Conservation (phyloP, 37 sponge, comb jelly and placozoan species). For the Eunapius fragilis region DNA sequence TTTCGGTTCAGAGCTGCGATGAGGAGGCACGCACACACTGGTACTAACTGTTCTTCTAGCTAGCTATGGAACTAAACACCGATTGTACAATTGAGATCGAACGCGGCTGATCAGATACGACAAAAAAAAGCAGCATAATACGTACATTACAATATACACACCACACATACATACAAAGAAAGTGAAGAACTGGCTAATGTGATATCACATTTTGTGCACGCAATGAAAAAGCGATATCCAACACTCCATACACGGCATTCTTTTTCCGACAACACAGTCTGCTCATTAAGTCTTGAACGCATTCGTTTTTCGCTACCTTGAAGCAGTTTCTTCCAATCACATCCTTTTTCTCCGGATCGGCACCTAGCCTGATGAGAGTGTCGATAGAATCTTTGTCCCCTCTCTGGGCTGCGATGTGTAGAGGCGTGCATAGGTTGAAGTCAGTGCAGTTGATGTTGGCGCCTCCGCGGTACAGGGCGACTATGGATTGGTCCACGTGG, state of each 20-base stretch:
- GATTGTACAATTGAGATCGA: too few species aligned
- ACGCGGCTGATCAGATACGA: too few species aligned
- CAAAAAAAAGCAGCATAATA: too few species aligned
- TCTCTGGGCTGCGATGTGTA: slow-evolving; percentile 69
- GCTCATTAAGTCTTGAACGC: slow-evolving; percentile 19
- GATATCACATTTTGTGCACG: neutral
- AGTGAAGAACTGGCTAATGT: neutral
- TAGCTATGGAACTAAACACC: too few species aligned
- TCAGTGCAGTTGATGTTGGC: slow-evolving; percentile 52
- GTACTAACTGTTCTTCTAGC: too few species aligned
- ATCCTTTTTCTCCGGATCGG: slow-evolving; percentile 49
- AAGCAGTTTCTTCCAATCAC: slow-evolving; percentile 48
- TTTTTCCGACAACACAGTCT: slow-evolving; percentile 9
- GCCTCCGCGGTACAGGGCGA: slow-evolving; percentile 46
- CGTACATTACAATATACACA: too few species aligned
- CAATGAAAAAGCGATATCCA: slow-evolving; percentile 2
- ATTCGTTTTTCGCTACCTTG: slow-evolving; percentile 37
- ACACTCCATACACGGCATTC: slow-evolving; percentile 36
- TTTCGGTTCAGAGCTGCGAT: too few species aligned
- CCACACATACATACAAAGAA: too few species aligned
- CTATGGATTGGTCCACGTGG: slow-evolving; percentile 44
- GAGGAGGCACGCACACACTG: too few species aligned
- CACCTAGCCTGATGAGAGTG: slow-evolving; percentile 61
- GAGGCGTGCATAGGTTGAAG: slow-evolving; percentile 67
- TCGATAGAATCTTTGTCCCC: slow-evolving; percentile 37